phyloP scores from a whole-genome alignment of 1,140 invertebrate genomes.

The Drosophila burlai region DNA sequence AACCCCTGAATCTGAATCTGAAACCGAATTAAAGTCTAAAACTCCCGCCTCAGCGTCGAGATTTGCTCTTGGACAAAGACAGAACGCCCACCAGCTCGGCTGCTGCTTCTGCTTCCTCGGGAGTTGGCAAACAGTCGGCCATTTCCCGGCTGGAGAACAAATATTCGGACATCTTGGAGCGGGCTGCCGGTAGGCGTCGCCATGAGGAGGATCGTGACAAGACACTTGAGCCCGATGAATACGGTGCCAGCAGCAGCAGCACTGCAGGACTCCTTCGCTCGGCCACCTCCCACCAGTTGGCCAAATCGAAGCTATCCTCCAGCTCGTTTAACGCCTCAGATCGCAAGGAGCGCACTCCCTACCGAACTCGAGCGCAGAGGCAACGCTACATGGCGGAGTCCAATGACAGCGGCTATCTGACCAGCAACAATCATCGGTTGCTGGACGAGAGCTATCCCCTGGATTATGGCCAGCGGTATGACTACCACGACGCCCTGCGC shows the following conservation, averaged over 20 bases:
- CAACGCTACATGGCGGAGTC: constrained; percentile 74
- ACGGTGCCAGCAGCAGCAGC: constrained; percentile 58
- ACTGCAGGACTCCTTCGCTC: constrained; percentile 86
- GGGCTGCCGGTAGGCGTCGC: constrained; percentile 87
- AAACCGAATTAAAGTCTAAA: constrained; percentile 27
- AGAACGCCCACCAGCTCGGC: constrained; percentile 76
- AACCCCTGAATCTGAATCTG: constrained; percentile 27
- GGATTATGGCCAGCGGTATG: constrained; percentile 69
- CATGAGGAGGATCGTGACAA: constrained; percentile 87
- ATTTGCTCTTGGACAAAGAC: constrained; percentile 69
- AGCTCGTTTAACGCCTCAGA: constrained; percentile 74
- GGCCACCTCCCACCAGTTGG: constrained; percentile 88
- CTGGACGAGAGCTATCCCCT: constrained; percentile 78
- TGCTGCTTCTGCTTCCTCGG: constrained; percentile 1
- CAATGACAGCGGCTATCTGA: constrained; percentile 70
- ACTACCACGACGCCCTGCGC: constrained; percentile 71
- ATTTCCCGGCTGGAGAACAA: constrained; percentile 91
- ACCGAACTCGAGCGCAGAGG: constrained; percentile 59
- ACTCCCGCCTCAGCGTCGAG: constrained; percentile 58
- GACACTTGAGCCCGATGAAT: constrained; percentile 88
- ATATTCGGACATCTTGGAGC: constrained; percentile 90
- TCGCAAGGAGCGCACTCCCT: constrained; percentile 82
- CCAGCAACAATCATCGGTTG: constrained; percentile 54
- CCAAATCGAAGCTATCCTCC: constrained; percentile 86
- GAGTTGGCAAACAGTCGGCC: constrained; percentile 77